A percentile compares a stretch with the other conserved stretches of the same genome.
Evolutionary conservation across 2,113 vertebrate genomes (phyloP).

Genomic region (Acrocephalus kingi): DNA sequence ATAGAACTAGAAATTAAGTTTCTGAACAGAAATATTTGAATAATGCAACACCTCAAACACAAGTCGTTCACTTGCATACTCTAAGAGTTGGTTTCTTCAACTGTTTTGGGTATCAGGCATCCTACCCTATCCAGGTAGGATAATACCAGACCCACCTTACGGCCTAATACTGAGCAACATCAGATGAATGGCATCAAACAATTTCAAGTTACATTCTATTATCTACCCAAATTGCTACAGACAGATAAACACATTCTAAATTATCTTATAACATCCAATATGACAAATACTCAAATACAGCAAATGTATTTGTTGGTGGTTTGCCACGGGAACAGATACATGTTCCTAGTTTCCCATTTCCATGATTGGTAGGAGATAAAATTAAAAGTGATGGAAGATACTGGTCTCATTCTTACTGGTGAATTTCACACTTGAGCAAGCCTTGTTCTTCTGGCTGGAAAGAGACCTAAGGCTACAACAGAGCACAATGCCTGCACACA

Average conservation of each 20-base stretch:
- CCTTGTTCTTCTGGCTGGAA: neutral
- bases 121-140: neutral
- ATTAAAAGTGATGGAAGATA: neutral
- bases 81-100: neutral
- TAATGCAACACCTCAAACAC: neutral
- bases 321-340: neutral
- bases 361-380: neutral
- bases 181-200: neutral
- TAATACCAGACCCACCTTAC: neutral
- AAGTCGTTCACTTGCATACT: neutral
- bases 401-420: neutral
- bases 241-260: neutral
- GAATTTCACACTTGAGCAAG: neutral
- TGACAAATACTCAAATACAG: neutral
- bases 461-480: neutral
- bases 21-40: neutral
- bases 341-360: neutral
- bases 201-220: neutral
- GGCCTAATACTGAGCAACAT: neutral
- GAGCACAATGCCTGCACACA: fast-evolving
- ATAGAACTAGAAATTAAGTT: neutral
- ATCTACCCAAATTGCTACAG: neutral
- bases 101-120: neutral
- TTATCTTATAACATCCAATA: neutral
- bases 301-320: neutral